phyloP scores from a whole-genome alignment of 2,888 invertebrate genomes.

The Machimus rusticus region DNA sequence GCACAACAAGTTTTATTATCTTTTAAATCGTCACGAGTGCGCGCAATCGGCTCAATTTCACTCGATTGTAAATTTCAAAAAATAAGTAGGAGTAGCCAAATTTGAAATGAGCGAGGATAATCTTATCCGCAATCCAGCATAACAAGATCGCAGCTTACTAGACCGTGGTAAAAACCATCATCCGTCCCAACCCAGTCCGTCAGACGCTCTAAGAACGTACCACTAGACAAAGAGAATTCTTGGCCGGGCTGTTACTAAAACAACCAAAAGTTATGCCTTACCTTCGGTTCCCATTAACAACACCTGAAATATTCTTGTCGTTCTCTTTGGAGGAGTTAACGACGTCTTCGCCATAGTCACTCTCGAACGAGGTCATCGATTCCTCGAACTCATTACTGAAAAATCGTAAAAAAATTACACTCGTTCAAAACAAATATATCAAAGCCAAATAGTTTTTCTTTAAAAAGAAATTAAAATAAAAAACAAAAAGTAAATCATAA shows the following conservation, averaged over 20 bases:
- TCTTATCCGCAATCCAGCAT: constrained; percentile 11
- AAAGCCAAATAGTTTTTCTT: background rate
- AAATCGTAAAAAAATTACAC: constrained; percentile 44
- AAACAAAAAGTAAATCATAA: constrained; percentile 4
- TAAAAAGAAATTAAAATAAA: background rate
- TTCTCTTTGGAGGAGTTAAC: constrained; percentile 28
- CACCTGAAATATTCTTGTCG: constrained; percentile 27
- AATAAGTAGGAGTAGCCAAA: background rate
- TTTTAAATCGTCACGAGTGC: background rate
- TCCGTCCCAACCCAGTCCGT: background rate
- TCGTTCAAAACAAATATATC: constrained; percentile 42
- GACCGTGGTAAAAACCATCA: background rate
- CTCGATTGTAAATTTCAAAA: background rate
- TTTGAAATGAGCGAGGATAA: background rate
- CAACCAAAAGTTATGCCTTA: constrained; percentile 37
- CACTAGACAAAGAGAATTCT: constrained; percentile 16
- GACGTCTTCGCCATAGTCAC: constrained; percentile 22
- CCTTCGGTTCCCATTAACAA: constrained; percentile 44
- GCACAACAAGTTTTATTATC: background rate
- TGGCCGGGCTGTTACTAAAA: constrained; percentile 22
- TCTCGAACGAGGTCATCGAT: constrained; percentile 42
- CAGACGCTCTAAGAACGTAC: constrained; percentile 6
- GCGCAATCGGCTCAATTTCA: background rate
- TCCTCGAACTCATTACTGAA: constrained; percentile 48
- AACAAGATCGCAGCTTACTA: background rate